phyloP scores from a whole-genome alignment of 2,888 invertebrate species.

The Drosophila barbarae region DNA sequence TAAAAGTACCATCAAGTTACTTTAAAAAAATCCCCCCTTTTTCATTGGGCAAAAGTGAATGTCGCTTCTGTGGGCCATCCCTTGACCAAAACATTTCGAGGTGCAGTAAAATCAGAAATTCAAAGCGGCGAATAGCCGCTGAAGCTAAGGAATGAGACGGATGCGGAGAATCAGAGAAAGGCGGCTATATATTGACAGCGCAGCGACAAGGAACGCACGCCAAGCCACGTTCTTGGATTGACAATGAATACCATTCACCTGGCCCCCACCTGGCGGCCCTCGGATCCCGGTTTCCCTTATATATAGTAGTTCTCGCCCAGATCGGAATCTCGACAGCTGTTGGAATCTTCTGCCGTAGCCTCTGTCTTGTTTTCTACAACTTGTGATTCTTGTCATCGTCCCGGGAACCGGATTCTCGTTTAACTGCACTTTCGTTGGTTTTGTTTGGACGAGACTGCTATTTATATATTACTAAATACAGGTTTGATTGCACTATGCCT shows the following conservation, averaged over 20 bases:
- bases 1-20: constrained; percentile 7
- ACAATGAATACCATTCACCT: constrained; percentile 38
- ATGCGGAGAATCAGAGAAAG: constrained; percentile 4
- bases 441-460: constrained; percentile 30
- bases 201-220: constrained; percentile 51
- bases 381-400: constrained; percentile 34
- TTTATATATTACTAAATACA: constrained; percentile 42
- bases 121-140: constrained; percentile 42
- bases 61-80: constrained; percentile 36
- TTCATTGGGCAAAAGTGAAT: constrained; percentile 59
- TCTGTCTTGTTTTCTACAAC: constrained; percentile 23
- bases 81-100: constrained; percentile 52
- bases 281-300: constrained; percentile 11
- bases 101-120: constrained; percentile 48
- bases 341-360: constrained; percentile 12
- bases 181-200: constrained; percentile 9
- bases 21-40: constrained; percentile 34
- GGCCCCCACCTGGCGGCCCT: constrained; percentile 14
- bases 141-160: constrained; percentile 11
- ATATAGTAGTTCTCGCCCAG: constrained; percentile 26
- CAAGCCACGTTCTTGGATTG: constrained; percentile 46
- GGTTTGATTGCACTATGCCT: constrained; percentile 53
- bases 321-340: constrained; percentile 46
- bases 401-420: constrained; percentile 61
- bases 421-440: constrained; percentile 62